These are phyloP conservation scores for Erythrocercus mccallii DNA, from an alignment of 2,113 vertebrate species.

Conservation along the genomic window DNA sequence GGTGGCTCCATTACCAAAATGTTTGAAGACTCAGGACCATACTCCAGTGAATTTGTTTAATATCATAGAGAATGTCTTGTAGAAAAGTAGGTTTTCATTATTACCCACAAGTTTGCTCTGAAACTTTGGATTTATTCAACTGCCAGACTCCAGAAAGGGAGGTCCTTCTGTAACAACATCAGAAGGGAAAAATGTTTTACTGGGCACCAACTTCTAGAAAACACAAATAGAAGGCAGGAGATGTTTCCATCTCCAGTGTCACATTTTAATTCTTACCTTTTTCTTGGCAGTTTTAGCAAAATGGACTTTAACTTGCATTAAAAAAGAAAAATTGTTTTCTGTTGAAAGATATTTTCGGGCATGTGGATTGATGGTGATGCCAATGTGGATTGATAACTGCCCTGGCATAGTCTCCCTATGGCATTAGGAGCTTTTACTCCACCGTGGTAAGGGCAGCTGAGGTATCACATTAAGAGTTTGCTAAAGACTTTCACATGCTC, in stretches of 20 bases:
- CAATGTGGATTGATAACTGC: neutral
- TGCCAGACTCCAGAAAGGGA: neutral
- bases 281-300: neutral
- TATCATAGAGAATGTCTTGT: neutral
- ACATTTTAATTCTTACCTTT: neutral
- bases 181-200: neutral
- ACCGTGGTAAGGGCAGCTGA: neutral
- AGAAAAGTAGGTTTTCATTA: neutral
- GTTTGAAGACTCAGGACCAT: neutral
- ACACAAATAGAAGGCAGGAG: neutral
- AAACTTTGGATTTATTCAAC: neutral
- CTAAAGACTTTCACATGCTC: neutral
- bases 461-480: neutral
- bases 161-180: fast-evolving
- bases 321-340: neutral
- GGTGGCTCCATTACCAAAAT: neutral
- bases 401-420: neutral
- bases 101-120: neutral
- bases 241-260: neutral
- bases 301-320: neutral
- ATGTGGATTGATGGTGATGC: neutral
- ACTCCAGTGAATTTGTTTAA: neutral
- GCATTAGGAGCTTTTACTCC: neutral
- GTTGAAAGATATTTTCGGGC: neutral
- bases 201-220: neutral